Conservation (phyloP, 2,113 vertebrate species). For the Silurus meridionalis region DNA sequence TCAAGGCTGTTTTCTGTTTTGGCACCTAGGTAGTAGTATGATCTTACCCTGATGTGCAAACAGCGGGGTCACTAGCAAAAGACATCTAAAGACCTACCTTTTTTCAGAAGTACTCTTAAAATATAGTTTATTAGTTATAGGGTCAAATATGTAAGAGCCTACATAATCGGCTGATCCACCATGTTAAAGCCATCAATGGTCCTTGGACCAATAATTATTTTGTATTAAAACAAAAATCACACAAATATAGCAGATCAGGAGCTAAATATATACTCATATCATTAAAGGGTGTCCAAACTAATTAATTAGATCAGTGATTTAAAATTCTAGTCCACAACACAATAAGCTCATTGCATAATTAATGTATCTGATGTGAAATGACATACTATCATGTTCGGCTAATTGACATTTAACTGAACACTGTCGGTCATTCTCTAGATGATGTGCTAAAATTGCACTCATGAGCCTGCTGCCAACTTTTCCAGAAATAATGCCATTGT, state of each 20-base stretch:
- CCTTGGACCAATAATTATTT: too few relatives aligned
- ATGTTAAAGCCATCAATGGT: too few relatives aligned
- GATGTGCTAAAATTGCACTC: background rate
- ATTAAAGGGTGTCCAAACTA: background rate
- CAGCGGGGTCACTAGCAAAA: too few relatives aligned
- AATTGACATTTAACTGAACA: constrained; percentile 30
- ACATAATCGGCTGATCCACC: background rate
- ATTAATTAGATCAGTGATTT: constrained; percentile 25
- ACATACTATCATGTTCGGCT: constrained; percentile 20
- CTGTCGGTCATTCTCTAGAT: constrained; percentile 1
- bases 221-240: too few relatives aligned
- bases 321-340: constrained; percentile 2
- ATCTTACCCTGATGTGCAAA: too few relatives aligned
- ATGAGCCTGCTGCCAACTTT: background rate
- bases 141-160: background rate
- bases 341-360: constrained; percentile 22
- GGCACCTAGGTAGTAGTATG: too few relatives aligned
- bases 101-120: too few relatives aligned
- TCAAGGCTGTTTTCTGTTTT: too few relatives aligned
- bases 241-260: background rate
- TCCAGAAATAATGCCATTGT: background rate
- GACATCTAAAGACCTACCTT: too few relatives aligned
- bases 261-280: background rate
- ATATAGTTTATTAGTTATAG: background rate
- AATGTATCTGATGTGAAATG: constrained; percentile 24